Conservation (phyloP, 2,888 invertebrate genomes). For the Lycocerus yunnanus region DNA sequence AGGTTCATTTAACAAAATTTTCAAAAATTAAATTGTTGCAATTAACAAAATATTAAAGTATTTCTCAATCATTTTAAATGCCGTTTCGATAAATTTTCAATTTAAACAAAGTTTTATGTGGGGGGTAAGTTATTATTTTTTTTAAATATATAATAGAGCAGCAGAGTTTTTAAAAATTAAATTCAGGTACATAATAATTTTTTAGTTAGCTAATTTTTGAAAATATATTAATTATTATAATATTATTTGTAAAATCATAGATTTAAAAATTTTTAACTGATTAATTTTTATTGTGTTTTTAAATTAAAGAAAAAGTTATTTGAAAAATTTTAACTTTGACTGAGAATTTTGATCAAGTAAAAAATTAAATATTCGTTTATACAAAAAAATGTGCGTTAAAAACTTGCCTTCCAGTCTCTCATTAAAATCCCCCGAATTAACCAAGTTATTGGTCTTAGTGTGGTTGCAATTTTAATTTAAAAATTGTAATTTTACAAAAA, state of each 20-base stretch:
- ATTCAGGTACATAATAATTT: not conserved
- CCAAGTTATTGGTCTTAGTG: not conserved
- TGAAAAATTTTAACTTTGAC: not conserved
- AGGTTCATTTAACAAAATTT: slow-evolving; percentile 25
- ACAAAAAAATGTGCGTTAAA: not conserved
- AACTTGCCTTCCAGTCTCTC: not conserved
- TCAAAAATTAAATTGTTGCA: not conserved
- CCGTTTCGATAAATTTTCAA: not conserved
- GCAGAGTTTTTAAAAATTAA: not conserved
- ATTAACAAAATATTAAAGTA: not conserved
- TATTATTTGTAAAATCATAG: too few relatives aligned
- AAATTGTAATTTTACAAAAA: too few relatives aligned
- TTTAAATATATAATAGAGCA: not conserved
- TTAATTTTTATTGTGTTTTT: not conserved
- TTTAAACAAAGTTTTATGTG: not conserved
- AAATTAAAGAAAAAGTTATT: not conserved
- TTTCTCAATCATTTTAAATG: not conserved
- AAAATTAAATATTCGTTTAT: not conserved
- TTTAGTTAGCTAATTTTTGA: not conserved
- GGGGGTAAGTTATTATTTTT: not conserved
- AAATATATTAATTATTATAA: too few relatives aligned
- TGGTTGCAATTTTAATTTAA: not conserved
- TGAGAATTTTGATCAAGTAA: not conserved
- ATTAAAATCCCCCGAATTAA: not conserved
- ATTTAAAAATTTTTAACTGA: too few relatives aligned